These are phyloP conservation scores for Esox masquinongy DNA, from an alignment of 2,797 vertebrate species.

Conservation along the genomic window DNA sequence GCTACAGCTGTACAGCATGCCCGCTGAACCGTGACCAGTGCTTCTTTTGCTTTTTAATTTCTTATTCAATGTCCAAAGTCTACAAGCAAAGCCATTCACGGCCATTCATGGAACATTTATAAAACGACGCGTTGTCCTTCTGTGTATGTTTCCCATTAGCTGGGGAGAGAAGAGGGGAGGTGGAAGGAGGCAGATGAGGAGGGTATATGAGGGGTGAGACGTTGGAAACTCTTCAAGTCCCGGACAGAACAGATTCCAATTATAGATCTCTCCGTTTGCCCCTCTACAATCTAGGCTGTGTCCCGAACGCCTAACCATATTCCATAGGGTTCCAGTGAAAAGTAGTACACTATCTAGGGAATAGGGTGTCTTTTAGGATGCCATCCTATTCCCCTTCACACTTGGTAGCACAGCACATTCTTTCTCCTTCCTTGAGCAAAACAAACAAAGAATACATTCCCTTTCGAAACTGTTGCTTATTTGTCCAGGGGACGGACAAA, in stretches of 20 bases:
- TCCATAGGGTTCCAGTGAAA: too few relatives aligned
- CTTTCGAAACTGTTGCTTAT: conserved; percentile 46
- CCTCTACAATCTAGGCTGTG: conserved; percentile 39
- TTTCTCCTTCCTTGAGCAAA: conserved; percentile 61
- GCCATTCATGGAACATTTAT: conserved; percentile 40
- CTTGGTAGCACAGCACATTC: conserved; percentile 56
- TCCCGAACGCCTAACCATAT: too few relatives aligned
- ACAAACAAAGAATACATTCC: conserved; percentile 61
- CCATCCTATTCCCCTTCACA: conserved; percentile 70
- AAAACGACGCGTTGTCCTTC: conserved; percentile 45
- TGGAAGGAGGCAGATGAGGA: conserved; percentile 36
- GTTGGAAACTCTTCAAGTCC: conserved; percentile 72
- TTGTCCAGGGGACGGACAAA: neutral
- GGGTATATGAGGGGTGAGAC: conserved; percentile 45
- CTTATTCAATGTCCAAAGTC: conserved; percentile 38
- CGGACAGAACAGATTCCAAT: conserved; percentile 80
- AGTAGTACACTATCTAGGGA: neutral
- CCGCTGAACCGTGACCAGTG: too few relatives aligned
- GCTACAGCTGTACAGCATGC: too few relatives aligned
- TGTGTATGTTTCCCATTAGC: conserved; percentile 64
- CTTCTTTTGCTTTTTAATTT: conserved; percentile 37
- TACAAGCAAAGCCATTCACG: conserved; percentile 39
- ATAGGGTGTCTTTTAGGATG: too few relatives aligned
- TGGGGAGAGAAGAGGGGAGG: conserved; percentile 46
- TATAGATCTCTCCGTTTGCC: conserved; percentile 80